Base-by-base conservation (phyloP, 2,113 vertebrate genomes). In the Scatophagus argus region DNA sequence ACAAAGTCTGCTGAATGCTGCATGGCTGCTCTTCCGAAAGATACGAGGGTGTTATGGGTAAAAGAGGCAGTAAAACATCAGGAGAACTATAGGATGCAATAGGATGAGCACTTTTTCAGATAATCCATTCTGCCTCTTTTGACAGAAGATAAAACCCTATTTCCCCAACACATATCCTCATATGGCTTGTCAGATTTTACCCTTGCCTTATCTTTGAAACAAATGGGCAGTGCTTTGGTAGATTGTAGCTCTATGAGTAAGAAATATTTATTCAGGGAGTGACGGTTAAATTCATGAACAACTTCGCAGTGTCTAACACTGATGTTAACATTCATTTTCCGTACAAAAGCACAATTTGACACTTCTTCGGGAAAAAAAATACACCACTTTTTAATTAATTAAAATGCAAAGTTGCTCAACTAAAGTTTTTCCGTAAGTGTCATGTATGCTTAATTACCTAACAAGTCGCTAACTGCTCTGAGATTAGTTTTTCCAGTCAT, bases 401-500 rank as follows among this genome's bases (percentile, higher is more conserved):
- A 46, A 61, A 74, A 74, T 47, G n/a, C n/a, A n/a, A n/a, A n/a
- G n/a, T 49, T 54, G 8, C 66, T 78, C 78, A 21, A 36, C 66
- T 51, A 2, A 79, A 86, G 84, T 56, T 23, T 62, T 72, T 70
- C 34, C 55, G 31, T 74, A 76, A 84, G 76, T 74, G 72, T 87
- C 80, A 69, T 77, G 62, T 83, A 23, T 72, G 83, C 66, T 85
- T 87, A 78, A 89, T 88, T 85, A 83, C 67, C 77, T 46, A 78
- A 84, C 81, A 78, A 65, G 76, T 87, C 75, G 76, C 79, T 89
- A 90, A 91, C 92, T 92, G 76, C 70, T 60, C 55, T 1, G 17
- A 84, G 85, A 91, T 90, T 84, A 81, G 78, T 80, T 88, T 85
- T 86, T 77, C 74, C 77, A 78, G 70, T 85, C 90, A 79, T 76